Evolutionary conservation across 2,797 vertebrate species (phyloP), one percentile per base, ranked within the genome.

Genomic region (Tokudaia muenninki): DNA sequence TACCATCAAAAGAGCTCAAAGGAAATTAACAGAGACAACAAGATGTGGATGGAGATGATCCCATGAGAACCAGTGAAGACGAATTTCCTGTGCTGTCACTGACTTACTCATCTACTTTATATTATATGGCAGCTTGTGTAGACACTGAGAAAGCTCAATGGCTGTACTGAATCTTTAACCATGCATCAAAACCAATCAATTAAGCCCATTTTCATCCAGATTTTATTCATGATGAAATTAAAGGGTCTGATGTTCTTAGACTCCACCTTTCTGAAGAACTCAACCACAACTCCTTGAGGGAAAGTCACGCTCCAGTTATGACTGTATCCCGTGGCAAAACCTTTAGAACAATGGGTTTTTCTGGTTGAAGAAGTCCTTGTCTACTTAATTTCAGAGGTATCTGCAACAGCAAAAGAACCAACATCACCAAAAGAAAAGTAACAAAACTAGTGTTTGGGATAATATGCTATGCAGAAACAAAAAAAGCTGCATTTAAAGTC

Each of bases 331-430:
- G 93, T 22, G 84, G 29, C 3, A 87, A 55, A 63, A 44, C 77
- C 41, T 52, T 96, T 31, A 97, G 50, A 50, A 97, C 31, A 31
- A 97, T 90, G 67, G 94, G 94, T 50, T 70, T 87, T 92, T n/a
- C 22, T 22, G 92, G 37, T 52, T 55, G 19, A 17, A 90, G 19
- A 26, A 87, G 0, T 59, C 1, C 6, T 61, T 9, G 0, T 3
- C 6, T 19, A 2, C 9, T 1, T 31, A 97, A n/a, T 90, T 89
- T 72, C 37, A 97, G 0, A 3, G 97, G 97, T 2, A 95, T 78
- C 94, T 97, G 84, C 3, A 90, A 93, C 3, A 24, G 17, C 34
- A n/a, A 86, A 70, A 16, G 74, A 78, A 78, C 6, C 16, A 50
- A 50, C 34, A 92, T 41, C 9, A 34, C 52, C 8, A 75, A 11